Conservation (phyloP, 2,888 invertebrate genomes). For the Agrotis puta region DNA sequence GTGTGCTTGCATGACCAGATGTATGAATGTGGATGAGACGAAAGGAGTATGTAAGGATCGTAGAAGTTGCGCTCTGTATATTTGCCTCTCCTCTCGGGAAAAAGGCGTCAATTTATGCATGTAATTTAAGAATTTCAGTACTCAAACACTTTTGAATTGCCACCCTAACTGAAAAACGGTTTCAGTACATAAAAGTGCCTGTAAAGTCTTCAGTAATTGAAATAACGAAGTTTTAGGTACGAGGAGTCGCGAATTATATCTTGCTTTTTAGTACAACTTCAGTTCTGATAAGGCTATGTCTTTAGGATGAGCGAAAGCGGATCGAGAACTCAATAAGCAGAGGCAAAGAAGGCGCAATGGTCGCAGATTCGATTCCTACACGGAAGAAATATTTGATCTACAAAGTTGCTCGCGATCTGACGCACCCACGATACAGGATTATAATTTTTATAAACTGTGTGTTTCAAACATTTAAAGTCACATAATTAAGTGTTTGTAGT, state of each 20-base stretch:
- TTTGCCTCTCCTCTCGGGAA: no score
- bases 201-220: conserved; percentile 22
- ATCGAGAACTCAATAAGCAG: no score
- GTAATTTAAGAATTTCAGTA: neutral
- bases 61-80: no score
- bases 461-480: no score
- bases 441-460: no score
- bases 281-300: neutral
- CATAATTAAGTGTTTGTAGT: no score
- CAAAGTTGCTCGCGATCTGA: no score
- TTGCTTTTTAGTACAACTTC: conserved; percentile 14
- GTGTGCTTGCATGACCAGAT: neutral
- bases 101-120: neutral
- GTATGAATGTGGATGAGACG: neutral
- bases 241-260: neutral
- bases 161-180: neutral
- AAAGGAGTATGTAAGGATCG: neutral
- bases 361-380: no score
- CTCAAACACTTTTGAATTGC: neutral
- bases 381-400: no score
- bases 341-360: no score
- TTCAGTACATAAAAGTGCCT: conserved; percentile 9
- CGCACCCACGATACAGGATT: no score
- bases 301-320: neutral
- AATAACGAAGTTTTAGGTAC: conserved; percentile 40